These are phyloP conservation scores for Sebastes ruberrimus DNA, from an alignment of 2,797 vertebrate genomes.

Conservation along the genomic window DNA sequence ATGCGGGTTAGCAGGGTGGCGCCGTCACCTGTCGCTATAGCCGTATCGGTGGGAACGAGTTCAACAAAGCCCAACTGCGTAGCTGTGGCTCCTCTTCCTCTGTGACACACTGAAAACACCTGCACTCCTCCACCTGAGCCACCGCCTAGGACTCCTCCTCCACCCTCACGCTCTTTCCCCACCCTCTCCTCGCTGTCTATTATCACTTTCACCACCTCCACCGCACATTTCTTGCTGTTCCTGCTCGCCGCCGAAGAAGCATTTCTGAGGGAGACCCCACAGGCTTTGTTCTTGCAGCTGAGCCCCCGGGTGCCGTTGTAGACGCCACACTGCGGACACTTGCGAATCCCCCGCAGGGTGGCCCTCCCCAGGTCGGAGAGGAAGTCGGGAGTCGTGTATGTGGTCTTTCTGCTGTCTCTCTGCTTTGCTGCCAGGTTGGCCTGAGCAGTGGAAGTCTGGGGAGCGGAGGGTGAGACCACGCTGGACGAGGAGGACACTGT, in stretches of 20 bases:
- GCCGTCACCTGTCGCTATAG: constrained; percentile 85
- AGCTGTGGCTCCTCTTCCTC: constrained; percentile 80
- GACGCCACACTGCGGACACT: constrained; percentile 91
- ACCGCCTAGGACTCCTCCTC: constrained; percentile 27
- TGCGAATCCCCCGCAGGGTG: constrained; percentile 90
- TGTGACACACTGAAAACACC: constrained; percentile 90
- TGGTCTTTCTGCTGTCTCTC: constrained; percentile 75
- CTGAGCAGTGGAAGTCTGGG: constrained; percentile 14
- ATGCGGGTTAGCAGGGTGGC: constrained; percentile 88
- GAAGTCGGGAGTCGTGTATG: constrained; percentile 82
- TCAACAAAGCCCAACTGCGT: constrained; percentile 90
- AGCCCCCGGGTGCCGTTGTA: constrained; percentile 94
- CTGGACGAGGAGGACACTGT: constrained; percentile 34
- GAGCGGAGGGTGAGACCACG: background rate
- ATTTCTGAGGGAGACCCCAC: constrained; percentile 88
- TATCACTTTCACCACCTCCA: constrained; percentile 87
- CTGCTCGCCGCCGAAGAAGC: constrained; percentile 73
- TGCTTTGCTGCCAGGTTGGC: constrained; percentile 53
- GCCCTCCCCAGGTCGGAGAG: constrained; percentile 92
- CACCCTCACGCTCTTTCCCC: constrained; percentile 48
- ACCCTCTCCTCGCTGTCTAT: constrained; percentile 76
- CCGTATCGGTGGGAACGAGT: constrained; percentile 86
- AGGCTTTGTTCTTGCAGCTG: constrained; percentile 95
- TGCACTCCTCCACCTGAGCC: constrained; percentile 65
- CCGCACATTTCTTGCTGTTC: constrained; percentile 69